These are phyloP conservation scores for Xyrichtys novacula DNA, from an alignment of 2,797 vertebrate species.

Conservation along the genomic window DNA sequence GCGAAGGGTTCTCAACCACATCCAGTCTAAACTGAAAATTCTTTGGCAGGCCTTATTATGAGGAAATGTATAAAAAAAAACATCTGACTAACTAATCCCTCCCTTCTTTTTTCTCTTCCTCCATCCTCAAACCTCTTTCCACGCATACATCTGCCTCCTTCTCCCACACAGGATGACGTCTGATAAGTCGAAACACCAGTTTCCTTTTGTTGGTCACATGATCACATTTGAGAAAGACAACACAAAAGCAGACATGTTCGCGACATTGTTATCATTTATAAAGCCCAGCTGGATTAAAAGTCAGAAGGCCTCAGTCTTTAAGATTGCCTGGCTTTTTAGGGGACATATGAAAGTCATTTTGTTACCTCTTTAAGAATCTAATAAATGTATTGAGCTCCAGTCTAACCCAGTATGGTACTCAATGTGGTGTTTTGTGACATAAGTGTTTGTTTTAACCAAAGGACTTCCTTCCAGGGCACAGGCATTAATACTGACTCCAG, in stretches of 20 bases:
- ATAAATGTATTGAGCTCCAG: not conserved
- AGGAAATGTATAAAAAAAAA: constrained; percentile 11
- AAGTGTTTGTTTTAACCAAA: not conserved
- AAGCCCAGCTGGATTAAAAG: not conserved
- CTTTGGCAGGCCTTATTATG: not conserved
- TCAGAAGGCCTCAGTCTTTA: not conserved
- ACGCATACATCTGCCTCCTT: constrained; percentile 47
- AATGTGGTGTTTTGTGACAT: not conserved
- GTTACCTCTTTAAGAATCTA: not conserved
- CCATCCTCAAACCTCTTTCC: constrained; percentile 55
- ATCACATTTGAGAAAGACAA: constrained; percentile 4
- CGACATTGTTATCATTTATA: not conserved
- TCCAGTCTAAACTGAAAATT: constrained; percentile 18
- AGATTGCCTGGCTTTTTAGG: not conserved
- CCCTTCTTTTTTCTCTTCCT: constrained; percentile 45
- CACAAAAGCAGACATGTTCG: not conserved
- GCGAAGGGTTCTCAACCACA: not conserved
- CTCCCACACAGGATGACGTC: constrained; percentile 60
- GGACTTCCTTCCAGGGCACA: constrained; percentile 18
- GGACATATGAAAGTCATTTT: not conserved
- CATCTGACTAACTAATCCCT: constrained; percentile 61
- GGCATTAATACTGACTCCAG: not conserved
- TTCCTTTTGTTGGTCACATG: constrained; percentile 70
- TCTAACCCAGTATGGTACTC: not conserved
- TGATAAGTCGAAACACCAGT: constrained; percentile 41